Percentiles rank a stretch among this genome's conserved stretches.
These are phyloP conservation scores for Rhimphoctona megacephalus DNA, from an alignment of 2,888 invertebrate species.

Conservation along the genomic window DNA sequence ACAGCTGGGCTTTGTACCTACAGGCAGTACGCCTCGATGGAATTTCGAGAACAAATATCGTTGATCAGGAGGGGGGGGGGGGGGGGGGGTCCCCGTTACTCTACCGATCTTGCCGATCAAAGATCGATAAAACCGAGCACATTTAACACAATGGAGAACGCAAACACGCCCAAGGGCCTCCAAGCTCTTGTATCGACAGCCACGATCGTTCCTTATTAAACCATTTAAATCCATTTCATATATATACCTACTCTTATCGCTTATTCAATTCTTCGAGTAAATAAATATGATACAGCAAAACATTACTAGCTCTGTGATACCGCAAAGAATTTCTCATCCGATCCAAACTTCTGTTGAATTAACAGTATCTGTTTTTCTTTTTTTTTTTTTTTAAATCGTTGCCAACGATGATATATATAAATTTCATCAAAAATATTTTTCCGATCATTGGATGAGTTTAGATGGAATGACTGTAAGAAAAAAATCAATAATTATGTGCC, in stretches of 20 bases:
- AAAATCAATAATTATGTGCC: neutral
- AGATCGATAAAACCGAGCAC: slow-evolving; percentile 27
- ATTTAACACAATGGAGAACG: slow-evolving; percentile 11
- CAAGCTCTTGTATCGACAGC: neutral
- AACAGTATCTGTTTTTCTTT: neutral
- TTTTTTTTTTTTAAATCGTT: neutral
- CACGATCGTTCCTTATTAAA: neutral
- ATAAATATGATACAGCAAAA: slow-evolving; percentile 40
- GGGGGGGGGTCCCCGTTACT: neutral
- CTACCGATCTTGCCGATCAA: slow-evolving; percentile 24
- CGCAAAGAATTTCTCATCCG: neutral
- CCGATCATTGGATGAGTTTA: neutral
- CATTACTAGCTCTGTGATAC: neutral
- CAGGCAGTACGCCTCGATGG: slow-evolving; percentile 48
- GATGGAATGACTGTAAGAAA: neutral
- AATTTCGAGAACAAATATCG: slow-evolving; percentile 72
- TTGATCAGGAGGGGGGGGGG: neutral
- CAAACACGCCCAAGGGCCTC: neutral
- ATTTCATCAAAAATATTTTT: neutral
- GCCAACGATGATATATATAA: neutral
- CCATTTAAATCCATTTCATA: slow-evolving; percentile 13
- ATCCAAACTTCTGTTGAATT: neutral
- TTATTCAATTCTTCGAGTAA: slow-evolving; percentile 1
- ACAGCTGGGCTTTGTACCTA: slow-evolving; percentile 10
- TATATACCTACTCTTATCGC: neutral